These are phyloP conservation scores for Calidris pygmaea DNA, from an alignment of 2,113 vertebrate genomes.

Conservation along the genomic window DNA sequence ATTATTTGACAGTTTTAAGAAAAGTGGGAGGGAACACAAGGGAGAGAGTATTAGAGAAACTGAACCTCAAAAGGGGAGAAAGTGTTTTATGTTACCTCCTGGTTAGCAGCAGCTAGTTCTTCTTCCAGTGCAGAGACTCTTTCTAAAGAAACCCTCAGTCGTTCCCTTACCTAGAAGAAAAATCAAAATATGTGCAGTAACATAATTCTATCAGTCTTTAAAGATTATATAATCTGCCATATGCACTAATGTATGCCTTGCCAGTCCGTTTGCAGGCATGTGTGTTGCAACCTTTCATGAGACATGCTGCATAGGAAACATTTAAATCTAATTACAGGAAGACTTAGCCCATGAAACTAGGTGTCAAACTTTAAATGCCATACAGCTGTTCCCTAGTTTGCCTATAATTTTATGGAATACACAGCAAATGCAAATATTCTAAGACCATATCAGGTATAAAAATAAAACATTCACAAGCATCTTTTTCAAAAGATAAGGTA, in stretches of 20 bases:
- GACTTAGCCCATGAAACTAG: background rate
- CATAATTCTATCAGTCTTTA: constrained; percentile 55
- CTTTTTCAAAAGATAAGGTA: background rate
- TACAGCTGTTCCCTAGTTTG: background rate
- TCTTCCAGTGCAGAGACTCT: constrained; percentile 96
- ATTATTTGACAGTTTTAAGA: constrained; percentile 49
- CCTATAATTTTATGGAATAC: background rate
- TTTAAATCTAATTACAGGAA: constrained; percentile 1
- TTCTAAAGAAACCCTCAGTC: constrained; percentile 95
- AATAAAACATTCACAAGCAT: background rate
- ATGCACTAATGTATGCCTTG: constrained; percentile 24
- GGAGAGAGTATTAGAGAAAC: constrained; percentile 44
- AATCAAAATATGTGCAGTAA: constrained; percentile 78
- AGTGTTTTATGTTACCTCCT: constrained; percentile 86
- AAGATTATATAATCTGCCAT: constrained; percentile 57
- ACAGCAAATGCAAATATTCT: background rate
- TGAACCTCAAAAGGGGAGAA: constrained; percentile 71
- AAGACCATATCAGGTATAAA: background rate
- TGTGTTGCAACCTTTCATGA: background rate
- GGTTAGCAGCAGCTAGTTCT: constrained; percentile 93
- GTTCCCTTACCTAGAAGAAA: constrained; percentile 89
- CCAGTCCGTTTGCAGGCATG: constrained; percentile 15
- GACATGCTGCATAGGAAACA: background rate
- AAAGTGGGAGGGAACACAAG: constrained; percentile 57
- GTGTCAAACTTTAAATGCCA: background rate